Base-by-base conservation (phyloP, 1,140 invertebrate species). In the Ectropis grisescens region DNA sequence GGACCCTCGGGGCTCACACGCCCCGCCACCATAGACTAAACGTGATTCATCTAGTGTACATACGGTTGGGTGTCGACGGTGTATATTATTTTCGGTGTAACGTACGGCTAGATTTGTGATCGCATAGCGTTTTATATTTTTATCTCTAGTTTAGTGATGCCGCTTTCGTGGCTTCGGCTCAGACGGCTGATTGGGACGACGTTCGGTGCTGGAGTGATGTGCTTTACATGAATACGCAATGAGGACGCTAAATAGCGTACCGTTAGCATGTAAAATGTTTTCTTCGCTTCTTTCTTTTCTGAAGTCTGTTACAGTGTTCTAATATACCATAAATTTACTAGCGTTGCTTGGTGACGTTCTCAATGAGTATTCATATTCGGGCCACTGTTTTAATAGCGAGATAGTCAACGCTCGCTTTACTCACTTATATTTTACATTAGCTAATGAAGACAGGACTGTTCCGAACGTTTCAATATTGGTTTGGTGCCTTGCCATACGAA, bases 91-190 rank as follows among this genome's bases (percentile, higher is more conserved):
- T 72, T 59, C 43, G 48, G 64, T 75, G 62, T 60, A 58, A 62
- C 51, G 31, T 58, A 52, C 65, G 65, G 62, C 52, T 74, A 67
- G 62, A 57, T 66, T 67, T 71, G 62, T 72, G 66, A 72, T 72
- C 66, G 70, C 74, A 58, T 70, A 71, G 61, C 66, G 70, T 78
- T 78, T 78, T 78, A 57, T 78, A 78, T 61, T 66, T 65, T 64
- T 68, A 57, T 58, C 58, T 58, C 47, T 19, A 10, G 44, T 50
- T 50, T 45, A 53, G 39, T 37, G 41, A 41, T 37, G 34, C 50
- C 43, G 56, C 48, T 66, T 65, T 53, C n/a, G n/a, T 58, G 50
- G 45, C 46, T 11, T 38, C 29, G 24, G 30, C 28, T 23, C 12
- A 19, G 29, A 13, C 37, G 19, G 33, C 29, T 26, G 37, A 32